Evolutionary conservation across 2,888 invertebrate genomes (phyloP).

Genomic region (Azorinus chamasolen): DNA sequence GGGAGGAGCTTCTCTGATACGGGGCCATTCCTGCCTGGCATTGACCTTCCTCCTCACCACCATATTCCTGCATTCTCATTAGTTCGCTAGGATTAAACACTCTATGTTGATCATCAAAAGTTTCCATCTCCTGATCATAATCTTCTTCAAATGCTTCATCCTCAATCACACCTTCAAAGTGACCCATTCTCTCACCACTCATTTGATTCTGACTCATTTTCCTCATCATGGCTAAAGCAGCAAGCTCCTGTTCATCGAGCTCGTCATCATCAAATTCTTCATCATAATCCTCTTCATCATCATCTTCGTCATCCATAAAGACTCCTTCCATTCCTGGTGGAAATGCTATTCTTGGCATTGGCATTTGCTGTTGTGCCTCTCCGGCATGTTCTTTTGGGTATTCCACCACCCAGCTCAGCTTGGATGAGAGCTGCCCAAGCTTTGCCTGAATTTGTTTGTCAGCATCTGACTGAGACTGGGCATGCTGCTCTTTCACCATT

Average conservation of each 20-base stretch:
- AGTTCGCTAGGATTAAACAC: conserved; percentile 8
- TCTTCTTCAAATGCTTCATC: conserved; percentile 30
- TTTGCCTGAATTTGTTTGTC: conserved; percentile 55
- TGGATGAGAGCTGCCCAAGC: conserved; percentile 55
- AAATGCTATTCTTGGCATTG: neutral
- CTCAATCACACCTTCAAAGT: conserved; percentile 2
- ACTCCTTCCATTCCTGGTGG: conserved; percentile 23
- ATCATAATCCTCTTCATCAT: conserved; percentile 44
- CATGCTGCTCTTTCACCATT: conserved; percentile 48
- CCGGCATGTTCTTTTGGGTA: conserved; percentile 43
- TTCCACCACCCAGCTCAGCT: conserved; percentile 61
- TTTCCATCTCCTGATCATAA: no score
- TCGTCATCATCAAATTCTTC: conserved; percentile 42
- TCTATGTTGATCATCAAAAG: no score
- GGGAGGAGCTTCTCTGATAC: neutral
- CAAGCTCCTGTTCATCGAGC: conserved; percentile 39
- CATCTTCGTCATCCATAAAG: conserved; percentile 30
- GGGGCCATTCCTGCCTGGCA: neutral
- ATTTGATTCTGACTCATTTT: no score
- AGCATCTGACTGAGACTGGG: conserved; percentile 41
- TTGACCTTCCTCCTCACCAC: conserved; percentile 17
- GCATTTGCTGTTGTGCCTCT: neutral
- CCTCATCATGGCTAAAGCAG: neutral
- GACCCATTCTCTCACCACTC: neutral
- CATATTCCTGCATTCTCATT: neutral